Conservation (phyloP, 2,113 vertebrate species). For the Brevimyrus niger region DNA sequence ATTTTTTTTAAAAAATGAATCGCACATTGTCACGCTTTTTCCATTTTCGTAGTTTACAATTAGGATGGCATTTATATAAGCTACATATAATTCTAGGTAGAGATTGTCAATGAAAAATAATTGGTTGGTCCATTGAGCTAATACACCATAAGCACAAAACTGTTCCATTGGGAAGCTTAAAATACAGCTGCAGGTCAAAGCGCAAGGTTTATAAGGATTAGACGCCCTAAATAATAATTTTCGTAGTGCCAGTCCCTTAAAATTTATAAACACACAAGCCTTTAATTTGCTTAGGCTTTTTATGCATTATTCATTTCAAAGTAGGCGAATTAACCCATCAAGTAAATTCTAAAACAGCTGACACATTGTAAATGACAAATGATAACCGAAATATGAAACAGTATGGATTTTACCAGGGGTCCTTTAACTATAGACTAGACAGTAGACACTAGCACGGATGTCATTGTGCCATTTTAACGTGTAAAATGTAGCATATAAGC, state of each 20-base stretch:
- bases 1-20: not conserved
- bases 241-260: not conserved
- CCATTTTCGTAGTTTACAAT: not conserved
- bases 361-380: not conserved
- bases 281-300: not conserved
- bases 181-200: not conserved
- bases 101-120: not conserved
- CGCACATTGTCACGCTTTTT: not conserved
- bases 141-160: not conserved
- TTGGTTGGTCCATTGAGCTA: not conserved
- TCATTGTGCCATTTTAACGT: not conserved
- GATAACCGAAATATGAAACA: not conserved
- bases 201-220: not conserved
- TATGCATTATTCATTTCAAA: not conserved
- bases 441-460: not conserved
- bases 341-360: not conserved
- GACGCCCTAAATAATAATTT: not conserved
- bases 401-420: not conserved
- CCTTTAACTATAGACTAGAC: not conserved
- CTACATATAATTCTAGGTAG: not conserved
- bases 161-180: not conserved
- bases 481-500: not conserved
- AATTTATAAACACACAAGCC: not conserved
- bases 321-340: not conserved
- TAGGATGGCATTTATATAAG: not conserved